Evolutionary conservation across 2,797 vertebrate species (phyloP).

Genomic region (Acestrorhynchus altus): DNA sequence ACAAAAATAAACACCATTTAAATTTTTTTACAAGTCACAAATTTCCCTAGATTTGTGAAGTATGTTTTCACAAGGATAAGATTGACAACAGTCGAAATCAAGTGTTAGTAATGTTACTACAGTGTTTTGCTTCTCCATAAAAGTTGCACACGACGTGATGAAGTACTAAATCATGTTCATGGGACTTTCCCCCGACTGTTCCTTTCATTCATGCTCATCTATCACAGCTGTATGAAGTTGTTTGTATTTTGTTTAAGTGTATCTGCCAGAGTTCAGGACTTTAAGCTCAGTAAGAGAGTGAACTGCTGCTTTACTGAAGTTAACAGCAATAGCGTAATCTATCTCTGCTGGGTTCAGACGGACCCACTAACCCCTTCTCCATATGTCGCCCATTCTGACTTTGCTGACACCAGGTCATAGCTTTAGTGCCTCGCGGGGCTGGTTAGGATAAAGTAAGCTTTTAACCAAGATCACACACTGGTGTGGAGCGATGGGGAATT

Average conservation of each 20-base stretch:
- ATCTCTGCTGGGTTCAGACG: not conserved
- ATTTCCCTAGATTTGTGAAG: too few relatives aligned
- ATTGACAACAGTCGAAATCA: too few relatives aligned
- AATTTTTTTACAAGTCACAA: too few relatives aligned
- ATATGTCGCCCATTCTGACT: not conserved
- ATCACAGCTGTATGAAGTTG: not conserved
- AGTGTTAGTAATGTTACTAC: too few relatives aligned
- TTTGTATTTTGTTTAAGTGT: conserved; percentile 10
- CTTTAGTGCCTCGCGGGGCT: not conserved
- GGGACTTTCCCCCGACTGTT: too few relatives aligned
- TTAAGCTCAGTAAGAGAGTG: not conserved
- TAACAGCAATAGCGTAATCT: not conserved
- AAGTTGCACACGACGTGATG: too few relatives aligned
- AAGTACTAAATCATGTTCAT: too few relatives aligned
- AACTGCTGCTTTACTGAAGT: not conserved
- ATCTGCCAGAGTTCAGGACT: not conserved
- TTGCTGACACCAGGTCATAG: not conserved
- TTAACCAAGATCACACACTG: conserved; percentile 27
- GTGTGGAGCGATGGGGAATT: not conserved
- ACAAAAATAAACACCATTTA: too few relatives aligned
- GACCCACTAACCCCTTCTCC: conserved; percentile 10
- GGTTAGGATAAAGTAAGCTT: conserved; percentile 25
- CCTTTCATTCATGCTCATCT: not conserved
- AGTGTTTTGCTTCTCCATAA: too few relatives aligned
- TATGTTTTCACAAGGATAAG: too few relatives aligned